A percentile compares a stretch with the other conserved stretches of the same genome.
phyloP scores from a whole-genome alignment of 2,113 vertebrate genomes.

The Pterocles orientalis region DNA sequence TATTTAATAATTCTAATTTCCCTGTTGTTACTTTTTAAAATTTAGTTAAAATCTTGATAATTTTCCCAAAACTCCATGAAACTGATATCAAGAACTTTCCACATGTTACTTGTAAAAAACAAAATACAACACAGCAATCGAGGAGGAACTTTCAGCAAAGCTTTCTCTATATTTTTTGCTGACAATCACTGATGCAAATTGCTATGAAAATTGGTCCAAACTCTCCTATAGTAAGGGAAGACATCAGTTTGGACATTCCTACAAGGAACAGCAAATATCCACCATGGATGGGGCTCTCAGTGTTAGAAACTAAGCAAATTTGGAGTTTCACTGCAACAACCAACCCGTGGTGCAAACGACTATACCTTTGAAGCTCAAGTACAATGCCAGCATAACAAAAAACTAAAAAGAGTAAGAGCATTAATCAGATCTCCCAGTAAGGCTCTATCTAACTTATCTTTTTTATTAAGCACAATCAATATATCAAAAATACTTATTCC shows the following conservation, averaged over 20 bases:
- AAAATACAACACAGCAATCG: not conserved
- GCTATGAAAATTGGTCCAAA: not conserved
- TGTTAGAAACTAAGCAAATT: not conserved
- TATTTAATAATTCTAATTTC: not conserved
- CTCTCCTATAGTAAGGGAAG: not conserved
- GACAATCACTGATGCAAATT: not conserved
- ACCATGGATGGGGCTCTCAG: accelerated
- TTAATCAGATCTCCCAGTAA: not conserved
- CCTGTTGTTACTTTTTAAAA: not conserved
- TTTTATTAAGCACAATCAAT: not conserved
- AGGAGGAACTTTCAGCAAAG: not conserved
- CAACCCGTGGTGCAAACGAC: accelerated
- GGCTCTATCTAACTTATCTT: not conserved
- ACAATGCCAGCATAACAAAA: not conserved
- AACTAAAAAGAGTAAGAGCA: not conserved
- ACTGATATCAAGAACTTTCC: not conserved
- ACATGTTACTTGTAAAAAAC: not conserved
- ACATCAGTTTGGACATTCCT: not conserved
- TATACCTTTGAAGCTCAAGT: not conserved
- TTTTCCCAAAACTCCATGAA: not conserved
- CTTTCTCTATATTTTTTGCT: not conserved
- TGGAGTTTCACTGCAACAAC: not conserved
- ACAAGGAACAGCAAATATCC: no score
- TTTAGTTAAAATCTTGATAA: not conserved
- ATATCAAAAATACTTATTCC: not conserved